phyloP scores from a whole-genome alignment of 1,140 invertebrate species.

The Macrotrachela quadricornifera region DNA sequence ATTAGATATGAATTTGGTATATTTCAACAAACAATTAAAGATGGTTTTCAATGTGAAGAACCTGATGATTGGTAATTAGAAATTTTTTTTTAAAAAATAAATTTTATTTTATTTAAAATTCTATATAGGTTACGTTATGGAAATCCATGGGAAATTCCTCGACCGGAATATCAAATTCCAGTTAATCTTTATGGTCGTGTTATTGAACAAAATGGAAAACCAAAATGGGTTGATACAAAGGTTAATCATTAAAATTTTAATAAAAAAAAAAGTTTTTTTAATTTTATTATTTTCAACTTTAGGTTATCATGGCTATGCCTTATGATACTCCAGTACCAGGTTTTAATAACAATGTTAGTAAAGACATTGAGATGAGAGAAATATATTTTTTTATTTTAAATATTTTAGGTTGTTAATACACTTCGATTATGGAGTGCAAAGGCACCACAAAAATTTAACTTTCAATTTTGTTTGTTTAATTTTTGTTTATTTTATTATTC shows the following conservation, averaged over 20 bases:
- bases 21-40: slow-evolving; percentile 5
- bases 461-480: slow-evolving; percentile 36
- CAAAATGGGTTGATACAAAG: slow-evolving; percentile 82
- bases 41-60: slow-evolving; percentile 46
- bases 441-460: slow-evolving; percentile 79
- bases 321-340: slow-evolving; percentile 94
- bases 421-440: slow-evolving; percentile 93
- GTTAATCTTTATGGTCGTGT: slow-evolving; percentile 76
- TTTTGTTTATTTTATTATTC: background rate
- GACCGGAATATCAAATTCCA: slow-evolving; percentile 73
- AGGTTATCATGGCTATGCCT: slow-evolving; percentile 63
- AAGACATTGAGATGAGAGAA: no score
- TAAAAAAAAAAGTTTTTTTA: no score
- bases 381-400: no score
- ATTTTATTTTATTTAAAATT: no score
- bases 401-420: slow-evolving; percentile 43
- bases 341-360: slow-evolving; percentile 83
- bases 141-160: slow-evolving; percentile 91
- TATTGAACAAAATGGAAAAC: slow-evolving; percentile 54
- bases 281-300: no score
- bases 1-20: slow-evolving; percentile 87
- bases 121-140: slow-evolving; percentile 46
- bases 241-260: no score
- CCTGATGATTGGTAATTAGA: slow-evolving; percentile 68
- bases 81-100: no score